Percentiles rank a stretch among this genome's conserved stretches.
phyloP scores from a whole-genome alignment of 2,113 vertebrate species.

The Passer domesticus region DNA sequence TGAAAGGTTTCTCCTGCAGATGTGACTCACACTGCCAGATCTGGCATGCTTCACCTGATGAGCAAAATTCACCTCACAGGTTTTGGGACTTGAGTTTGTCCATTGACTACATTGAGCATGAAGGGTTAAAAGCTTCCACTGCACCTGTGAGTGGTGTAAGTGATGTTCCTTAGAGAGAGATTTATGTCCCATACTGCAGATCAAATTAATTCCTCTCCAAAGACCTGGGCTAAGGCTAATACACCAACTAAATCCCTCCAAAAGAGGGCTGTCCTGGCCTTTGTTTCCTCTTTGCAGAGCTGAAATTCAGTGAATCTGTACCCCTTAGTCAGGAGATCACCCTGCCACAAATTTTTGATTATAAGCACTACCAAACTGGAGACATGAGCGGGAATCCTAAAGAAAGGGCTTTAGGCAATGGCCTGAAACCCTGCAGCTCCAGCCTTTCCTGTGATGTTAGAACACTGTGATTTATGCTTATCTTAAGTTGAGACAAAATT shows the following conservation, averaged over 20 bases:
- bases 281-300: background rate
- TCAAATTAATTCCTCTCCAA: background rate
- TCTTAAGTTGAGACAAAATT: background rate
- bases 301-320: background rate
- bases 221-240: background rate
- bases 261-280: slow-evolving; percentile 42
- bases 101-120: background rate
- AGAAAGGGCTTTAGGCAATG: background rate
- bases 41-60: background rate
- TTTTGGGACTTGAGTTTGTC: background rate
- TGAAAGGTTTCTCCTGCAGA: background rate
- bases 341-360: background rate
- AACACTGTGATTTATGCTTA: background rate
- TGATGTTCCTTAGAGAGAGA: background rate
- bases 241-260: background rate
- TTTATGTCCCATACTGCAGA: background rate
- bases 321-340: background rate
- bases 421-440: background rate
- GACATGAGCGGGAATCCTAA: background rate
- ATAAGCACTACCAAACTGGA: background rate
- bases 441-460: background rate
- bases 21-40: background rate
- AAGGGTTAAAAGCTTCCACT: background rate
- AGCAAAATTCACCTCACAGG: background rate
- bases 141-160: background rate